These are phyloP conservation scores for Notiomystis cincta DNA, from an alignment of 2,113 vertebrate genomes.

Conservation along the genomic window DNA sequence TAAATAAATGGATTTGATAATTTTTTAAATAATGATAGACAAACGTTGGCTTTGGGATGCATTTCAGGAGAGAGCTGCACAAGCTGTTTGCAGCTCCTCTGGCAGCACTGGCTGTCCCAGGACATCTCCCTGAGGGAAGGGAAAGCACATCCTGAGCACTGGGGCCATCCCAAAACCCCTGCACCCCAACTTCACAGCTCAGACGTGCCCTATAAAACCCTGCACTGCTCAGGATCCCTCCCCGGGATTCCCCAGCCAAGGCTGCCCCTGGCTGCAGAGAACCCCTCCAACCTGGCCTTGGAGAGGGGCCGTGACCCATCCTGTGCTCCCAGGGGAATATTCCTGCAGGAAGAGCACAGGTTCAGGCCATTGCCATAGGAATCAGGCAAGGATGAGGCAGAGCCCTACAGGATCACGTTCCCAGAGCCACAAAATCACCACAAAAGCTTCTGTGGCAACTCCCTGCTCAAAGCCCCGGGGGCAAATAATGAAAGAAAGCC, in stretches of 20 bases:
- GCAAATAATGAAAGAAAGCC: neutral
- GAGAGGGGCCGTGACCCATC: neutral
- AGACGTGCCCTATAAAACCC: accelerated
- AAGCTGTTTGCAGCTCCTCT: neutral
- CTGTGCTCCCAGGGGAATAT: accelerated
- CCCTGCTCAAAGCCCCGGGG: neutral
- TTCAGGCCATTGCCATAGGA: neutral
- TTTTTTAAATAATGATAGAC: too few species aligned
- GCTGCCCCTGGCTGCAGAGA: neutral
- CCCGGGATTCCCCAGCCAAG: neutral
- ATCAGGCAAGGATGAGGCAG: neutral
- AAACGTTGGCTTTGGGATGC: too few species aligned
- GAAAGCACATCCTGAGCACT: neutral
- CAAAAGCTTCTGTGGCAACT: neutral
- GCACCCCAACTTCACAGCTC: neutral
- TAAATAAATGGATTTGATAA: neutral
- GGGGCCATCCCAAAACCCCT: neutral
- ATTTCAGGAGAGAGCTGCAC: neutral
- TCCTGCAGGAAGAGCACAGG: neutral
- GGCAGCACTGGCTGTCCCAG: neutral
- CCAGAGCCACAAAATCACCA: neutral
- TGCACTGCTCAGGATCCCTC: accelerated
- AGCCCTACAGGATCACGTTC: neutral
- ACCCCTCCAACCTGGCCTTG: too few species aligned
- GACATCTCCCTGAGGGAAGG: neutral